Conservation (phyloP, 92 coral and sea anemone species). For the Parazoanthus darwini region DNA sequence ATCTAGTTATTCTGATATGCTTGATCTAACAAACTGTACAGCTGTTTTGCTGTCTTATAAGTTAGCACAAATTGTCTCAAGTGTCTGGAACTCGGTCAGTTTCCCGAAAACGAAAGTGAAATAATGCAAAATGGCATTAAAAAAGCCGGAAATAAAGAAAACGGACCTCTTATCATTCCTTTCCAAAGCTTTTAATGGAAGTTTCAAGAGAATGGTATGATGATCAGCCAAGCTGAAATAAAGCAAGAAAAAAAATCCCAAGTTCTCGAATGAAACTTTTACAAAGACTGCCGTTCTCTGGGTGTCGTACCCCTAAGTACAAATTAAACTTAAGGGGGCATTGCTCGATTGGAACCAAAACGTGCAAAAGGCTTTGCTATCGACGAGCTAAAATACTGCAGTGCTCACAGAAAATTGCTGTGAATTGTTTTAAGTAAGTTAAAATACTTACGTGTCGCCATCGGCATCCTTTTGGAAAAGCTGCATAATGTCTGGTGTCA, state of each 20-base stretch:
- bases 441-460: slow-evolving; percentile 38
- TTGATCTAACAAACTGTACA: background rate
- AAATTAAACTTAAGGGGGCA: background rate
- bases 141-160: background rate
- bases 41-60: background rate
- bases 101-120: background rate
- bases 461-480: slow-evolving; percentile 34
- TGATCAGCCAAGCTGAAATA: background rate
- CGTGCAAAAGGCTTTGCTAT: background rate
- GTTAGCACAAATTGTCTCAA: too few relatives aligned
- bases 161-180: too few relatives aligned
- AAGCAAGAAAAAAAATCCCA: background rate
- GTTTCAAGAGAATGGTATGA: background rate
- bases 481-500: background rate
- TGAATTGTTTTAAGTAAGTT: background rate
- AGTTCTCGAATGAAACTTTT: too few relatives aligned
- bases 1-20: background rate
- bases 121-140: background rate
- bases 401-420: background rate
- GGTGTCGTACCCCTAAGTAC: background rate
- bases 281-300: background rate
- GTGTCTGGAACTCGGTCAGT: too few relatives aligned
- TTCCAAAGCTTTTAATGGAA: background rate
- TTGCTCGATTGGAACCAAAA: too few relatives aligned
- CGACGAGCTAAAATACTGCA: background rate